These are phyloP conservation scores for Argopecten irradians DNA, from an alignment of 1,140 invertebrate genomes.

Conservation along the genomic window DNA sequence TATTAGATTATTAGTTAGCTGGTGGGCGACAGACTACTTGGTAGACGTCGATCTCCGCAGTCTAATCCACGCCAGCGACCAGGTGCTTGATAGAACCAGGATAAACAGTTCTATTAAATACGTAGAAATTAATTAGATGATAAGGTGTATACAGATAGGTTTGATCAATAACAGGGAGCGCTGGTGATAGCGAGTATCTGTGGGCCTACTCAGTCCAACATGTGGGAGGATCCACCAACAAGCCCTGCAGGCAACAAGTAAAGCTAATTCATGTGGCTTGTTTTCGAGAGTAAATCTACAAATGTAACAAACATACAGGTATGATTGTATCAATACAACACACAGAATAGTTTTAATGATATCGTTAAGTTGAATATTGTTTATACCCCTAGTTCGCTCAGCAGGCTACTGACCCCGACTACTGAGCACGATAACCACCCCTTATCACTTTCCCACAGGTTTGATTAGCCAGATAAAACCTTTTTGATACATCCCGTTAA, in stretches of 20 bases:
- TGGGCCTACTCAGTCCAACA: background rate
- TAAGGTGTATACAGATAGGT: conserved; percentile 11
- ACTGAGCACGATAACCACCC: background rate
- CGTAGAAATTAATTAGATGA: background rate
- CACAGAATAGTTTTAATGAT: conserved; percentile 11
- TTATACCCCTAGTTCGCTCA: background rate
- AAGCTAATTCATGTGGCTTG: background rate
- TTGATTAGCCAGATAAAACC: background rate
- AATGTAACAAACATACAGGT: conserved; percentile 11
- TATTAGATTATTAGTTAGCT: too few species aligned
- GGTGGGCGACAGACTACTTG: background rate
- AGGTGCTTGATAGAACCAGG: background rate
- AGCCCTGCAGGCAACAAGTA: background rate
- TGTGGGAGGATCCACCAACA: background rate
- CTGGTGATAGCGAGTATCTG: background rate
- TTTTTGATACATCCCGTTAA: conserved; percentile 18
- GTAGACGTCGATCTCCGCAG: background rate
- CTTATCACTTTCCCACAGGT: background rate
- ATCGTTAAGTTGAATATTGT: conserved; percentile 7
- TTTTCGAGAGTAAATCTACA: background rate
- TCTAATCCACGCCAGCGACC: background rate
- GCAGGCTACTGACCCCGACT: background rate
- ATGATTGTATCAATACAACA: background rate
- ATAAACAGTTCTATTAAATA: conserved; percentile 2
- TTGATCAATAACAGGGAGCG: conserved; percentile 12